Evolutionary conservation across 2,888 invertebrate species (phyloP).

Genomic region (Sylvicola fuscatus): DNA sequence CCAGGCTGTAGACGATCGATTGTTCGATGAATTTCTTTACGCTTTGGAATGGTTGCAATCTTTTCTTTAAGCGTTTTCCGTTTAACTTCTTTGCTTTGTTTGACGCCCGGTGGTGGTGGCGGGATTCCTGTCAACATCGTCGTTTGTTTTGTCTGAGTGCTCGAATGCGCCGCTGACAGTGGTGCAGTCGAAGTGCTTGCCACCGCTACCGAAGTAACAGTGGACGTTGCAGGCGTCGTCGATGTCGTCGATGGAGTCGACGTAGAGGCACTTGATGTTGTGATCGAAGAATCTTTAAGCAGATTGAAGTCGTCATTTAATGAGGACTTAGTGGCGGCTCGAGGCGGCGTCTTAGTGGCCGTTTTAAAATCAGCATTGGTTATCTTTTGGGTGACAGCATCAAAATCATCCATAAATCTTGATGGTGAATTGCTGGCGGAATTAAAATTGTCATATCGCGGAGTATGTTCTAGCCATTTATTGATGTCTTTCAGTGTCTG

Average conservation of each 20-base stretch:
- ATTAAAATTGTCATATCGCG: constrained; percentile 51
- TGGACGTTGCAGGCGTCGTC: constrained; percentile 6
- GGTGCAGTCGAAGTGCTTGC: constrained; percentile 6
- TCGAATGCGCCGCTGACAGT: constrained; percentile 8
- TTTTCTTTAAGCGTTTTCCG: constrained; percentile 24
- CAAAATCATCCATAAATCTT: constrained; percentile 41
- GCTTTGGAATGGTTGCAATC: constrained; percentile 23
- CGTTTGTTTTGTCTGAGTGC: constrained; percentile 9
- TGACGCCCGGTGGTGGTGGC: constrained; percentile 23
- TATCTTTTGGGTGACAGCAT: constrained; percentile 24
- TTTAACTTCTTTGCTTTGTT: constrained; percentile 24
- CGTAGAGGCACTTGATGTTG: constrained; percentile 1
- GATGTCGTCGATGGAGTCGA: constrained; percentile 3
- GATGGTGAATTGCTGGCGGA: constrained; percentile 61
- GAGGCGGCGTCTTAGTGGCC: background rate
- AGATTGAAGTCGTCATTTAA: constrained; percentile 2
- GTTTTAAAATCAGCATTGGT: constrained; percentile 20
- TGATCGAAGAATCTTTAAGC: background rate
- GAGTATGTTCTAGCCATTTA: constrained; percentile 73
- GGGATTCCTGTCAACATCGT: constrained; percentile 21
- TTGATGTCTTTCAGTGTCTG: constrained; percentile 56
- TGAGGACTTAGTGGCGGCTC: constrained; percentile 2
- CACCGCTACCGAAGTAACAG: constrained; percentile 1
- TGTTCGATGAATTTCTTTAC: constrained; percentile 54
- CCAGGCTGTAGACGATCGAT: constrained; percentile 71